Conservation (phyloP, 1,140 invertebrate genomes). For the Pseudomyrmex flavicornis region DNA sequence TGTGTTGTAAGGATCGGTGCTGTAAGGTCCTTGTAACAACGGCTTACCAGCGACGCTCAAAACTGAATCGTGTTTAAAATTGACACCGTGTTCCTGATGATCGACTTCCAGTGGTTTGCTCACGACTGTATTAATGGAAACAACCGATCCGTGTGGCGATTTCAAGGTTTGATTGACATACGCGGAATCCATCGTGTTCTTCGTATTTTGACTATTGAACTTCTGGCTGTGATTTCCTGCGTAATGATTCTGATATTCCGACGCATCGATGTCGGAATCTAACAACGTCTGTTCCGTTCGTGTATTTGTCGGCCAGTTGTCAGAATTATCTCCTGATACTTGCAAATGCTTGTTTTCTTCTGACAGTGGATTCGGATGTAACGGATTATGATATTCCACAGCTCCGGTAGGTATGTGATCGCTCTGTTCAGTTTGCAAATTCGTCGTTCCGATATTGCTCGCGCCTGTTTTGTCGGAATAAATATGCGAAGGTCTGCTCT, state of each 20-base stretch:
- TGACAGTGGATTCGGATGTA: slow-evolving; percentile 68
- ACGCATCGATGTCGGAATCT: slow-evolving; percentile 79
- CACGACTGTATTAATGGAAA: slow-evolving; percentile 60
- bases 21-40: slow-evolving; percentile 31
- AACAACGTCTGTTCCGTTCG: slow-evolving; percentile 65
- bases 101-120: slow-evolving; percentile 64
- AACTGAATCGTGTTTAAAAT: slow-evolving; percentile 36
- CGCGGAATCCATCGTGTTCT: neutral
- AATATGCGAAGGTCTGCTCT: slow-evolving; percentile 63
- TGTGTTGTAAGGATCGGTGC: slow-evolving; percentile 38
- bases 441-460: slow-evolving; percentile 2
- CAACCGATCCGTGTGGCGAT: slow-evolving; percentile 52
- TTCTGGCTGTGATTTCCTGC: slow-evolving; percentile 10
- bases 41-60: neutral
- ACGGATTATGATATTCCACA: slow-evolving; percentile 79
- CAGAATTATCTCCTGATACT: slow-evolving; percentile 60
- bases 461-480: slow-evolving; percentile 49
- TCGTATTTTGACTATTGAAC: neutral
- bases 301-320: slow-evolving; percentile 63
- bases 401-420: slow-evolving; percentile 76
- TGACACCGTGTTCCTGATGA: slow-evolving; percentile 36
- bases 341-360: slow-evolving; percentile 38
- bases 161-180: slow-evolving; percentile 37
- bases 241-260: slow-evolving; percentile 72
- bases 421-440: slow-evolving; percentile 55